Conservation (phyloP, 2,888 invertebrate species). For the Chouioia cunea region DNA sequence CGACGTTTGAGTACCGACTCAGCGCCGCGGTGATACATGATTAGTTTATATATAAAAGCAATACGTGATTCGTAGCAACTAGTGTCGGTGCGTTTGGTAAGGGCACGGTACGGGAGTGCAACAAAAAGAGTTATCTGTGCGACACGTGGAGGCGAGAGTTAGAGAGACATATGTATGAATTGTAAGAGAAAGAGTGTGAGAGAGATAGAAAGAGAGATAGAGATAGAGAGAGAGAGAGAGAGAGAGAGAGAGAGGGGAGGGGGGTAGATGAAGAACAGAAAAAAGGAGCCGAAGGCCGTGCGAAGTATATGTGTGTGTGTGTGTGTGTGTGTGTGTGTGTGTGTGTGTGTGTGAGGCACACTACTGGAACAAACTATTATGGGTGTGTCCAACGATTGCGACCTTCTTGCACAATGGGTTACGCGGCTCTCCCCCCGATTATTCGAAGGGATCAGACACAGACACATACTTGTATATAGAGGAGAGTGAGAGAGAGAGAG, state of each 20-base stretch:
- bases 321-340: too few species aligned
- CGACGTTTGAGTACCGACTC: too few species aligned
- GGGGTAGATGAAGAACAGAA: neutral
- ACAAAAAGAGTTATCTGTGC: neutral
- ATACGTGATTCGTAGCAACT: too few species aligned
- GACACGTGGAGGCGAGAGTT: conserved; percentile 26
- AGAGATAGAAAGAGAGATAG: neutral
- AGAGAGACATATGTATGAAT: too few species aligned
- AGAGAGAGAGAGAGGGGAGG: conserved; percentile 7
- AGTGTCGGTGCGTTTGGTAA: neutral
- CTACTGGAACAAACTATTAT: conserved; percentile 1
- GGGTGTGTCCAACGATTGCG: conserved; percentile 51
- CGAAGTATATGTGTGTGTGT: too few species aligned
- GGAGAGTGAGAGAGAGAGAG: neutral
- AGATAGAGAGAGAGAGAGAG: conserved; percentile 1
- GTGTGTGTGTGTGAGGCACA: too few species aligned
- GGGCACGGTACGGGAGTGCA: conserved; percentile 5
- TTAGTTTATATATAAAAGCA: too few species aligned
- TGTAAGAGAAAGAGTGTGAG: neutral
- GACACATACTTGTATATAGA: neutral
- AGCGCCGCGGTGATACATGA: too few species aligned
- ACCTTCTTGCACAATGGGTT: conserved; percentile 66
- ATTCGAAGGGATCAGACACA: neutral
- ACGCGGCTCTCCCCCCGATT: conserved; percentile 52
- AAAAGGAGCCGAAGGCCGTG: too few species aligned